These are phyloP conservation scores for Drymonia ruficornis DNA, from an alignment of 2,888 invertebrate genomes.

Conservation along the genomic window DNA sequence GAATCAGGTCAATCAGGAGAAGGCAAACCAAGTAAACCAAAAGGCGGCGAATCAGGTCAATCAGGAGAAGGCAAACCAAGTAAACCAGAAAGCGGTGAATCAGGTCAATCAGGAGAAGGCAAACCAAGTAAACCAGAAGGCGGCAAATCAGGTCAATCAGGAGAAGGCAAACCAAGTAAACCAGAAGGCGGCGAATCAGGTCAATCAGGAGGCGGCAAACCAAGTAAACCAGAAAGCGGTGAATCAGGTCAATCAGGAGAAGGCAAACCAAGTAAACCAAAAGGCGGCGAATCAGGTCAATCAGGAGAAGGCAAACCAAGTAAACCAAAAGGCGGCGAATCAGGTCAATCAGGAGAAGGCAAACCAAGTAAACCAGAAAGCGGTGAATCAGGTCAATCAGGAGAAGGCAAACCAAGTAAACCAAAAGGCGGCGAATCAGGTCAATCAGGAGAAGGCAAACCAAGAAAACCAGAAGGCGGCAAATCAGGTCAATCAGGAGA, in stretches of 20 bases:
- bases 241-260: background rate
- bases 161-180: too few relatives aligned
- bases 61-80: background rate
- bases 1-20: background rate
- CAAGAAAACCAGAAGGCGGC: background rate
- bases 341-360: background rate
- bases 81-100: too few relatives aligned
- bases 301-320: background rate
- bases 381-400: too few relatives aligned
- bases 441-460: background rate
- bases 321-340: too few relatives aligned
- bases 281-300: constrained; percentile 2
- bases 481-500: background rate
- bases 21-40: background rate
- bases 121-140: too few relatives aligned
- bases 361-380: too few relatives aligned
- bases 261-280: background rate
- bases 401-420: too few relatives aligned
- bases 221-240: background rate
- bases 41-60: constrained; percentile 2
- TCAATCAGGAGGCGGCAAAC: background rate
- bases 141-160: too few relatives aligned
- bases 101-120: background rate
- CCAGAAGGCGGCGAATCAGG: too few relatives aligned
- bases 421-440: too few relatives aligned